These are phyloP conservation scores for Rhynchotus rufescens DNA, from an alignment of 2,797 vertebrate species.

Conservation along the genomic window DNA sequence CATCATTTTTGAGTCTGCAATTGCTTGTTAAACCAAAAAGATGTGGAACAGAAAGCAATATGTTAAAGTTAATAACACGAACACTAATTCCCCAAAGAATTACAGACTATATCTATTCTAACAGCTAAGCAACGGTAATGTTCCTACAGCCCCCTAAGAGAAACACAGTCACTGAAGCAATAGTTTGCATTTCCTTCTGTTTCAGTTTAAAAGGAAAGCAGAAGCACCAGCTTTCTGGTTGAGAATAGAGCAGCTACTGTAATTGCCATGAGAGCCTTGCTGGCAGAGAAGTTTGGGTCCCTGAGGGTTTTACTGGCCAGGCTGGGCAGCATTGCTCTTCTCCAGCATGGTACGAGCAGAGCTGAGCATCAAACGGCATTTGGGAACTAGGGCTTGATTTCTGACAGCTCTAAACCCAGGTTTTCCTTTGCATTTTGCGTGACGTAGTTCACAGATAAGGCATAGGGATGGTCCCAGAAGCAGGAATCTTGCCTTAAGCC, in stretches of 20 bases:
- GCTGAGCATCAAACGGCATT: neutral
- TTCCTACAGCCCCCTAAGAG: neutral
- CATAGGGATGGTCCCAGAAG: neutral
- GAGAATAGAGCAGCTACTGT: neutral
- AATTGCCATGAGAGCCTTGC: neutral
- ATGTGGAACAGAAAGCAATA: slow-evolving; percentile 24
- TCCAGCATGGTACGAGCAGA: neutral
- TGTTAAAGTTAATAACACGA: slow-evolving; percentile 55
- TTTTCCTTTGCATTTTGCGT: neutral
- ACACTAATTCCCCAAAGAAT: slow-evolving; percentile 56
- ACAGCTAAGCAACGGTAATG: slow-evolving; percentile 23
- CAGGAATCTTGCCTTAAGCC: neutral
- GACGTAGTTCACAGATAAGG: neutral
- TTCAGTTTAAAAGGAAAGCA: neutral
- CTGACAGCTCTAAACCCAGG: neutral
- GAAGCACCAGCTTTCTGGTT: neutral
- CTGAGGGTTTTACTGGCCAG: neutral
- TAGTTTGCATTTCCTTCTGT: neutral
- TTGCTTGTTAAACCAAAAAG: slow-evolving; percentile 63
- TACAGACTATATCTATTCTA: neutral
- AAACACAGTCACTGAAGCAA: neutral
- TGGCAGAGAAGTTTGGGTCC: neutral
- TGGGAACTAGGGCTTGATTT: neutral
- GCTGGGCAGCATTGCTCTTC: neutral
- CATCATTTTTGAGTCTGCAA: slow-evolving; percentile 31